Percentiles rank a stretch among this genome's conserved stretches.
These are phyloP conservation scores for Amblyjoppa proteus DNA, from an alignment of 2,888 invertebrate species.

Conservation along the genomic window DNA sequence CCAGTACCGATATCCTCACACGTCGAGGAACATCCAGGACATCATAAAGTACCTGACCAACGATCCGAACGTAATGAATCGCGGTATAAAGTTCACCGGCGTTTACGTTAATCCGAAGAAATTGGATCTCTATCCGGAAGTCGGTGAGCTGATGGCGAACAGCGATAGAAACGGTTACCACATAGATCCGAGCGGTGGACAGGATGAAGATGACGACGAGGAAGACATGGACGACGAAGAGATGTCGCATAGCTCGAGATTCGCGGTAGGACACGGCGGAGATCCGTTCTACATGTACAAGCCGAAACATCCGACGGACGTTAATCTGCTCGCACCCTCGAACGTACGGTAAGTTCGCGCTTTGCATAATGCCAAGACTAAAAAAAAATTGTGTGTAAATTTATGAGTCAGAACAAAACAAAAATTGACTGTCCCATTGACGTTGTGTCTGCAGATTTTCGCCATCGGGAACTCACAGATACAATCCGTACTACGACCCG, in stretches of 20 bases:
- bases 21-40: slow-evolving; percentile 83
- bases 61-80: slow-evolving; percentile 74
- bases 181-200: slow-evolving; percentile 29
- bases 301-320: slow-evolving; percentile 90
- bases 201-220: slow-evolving; percentile 67
- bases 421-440: background rate
- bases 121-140: slow-evolving; percentile 75
- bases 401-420: background rate
- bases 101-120: slow-evolving; percentile 83
- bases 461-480: slow-evolving; percentile 79
- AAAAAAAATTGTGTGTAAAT: background rate
- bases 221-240: slow-evolving; percentile 44
- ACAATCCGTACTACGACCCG: slow-evolving; percentile 77
- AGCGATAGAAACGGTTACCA: slow-evolving; percentile 75
- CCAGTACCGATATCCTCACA: slow-evolving; percentile 81
- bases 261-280: slow-evolving; percentile 81
- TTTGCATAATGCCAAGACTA: too few relatives aligned
- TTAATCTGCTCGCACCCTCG: slow-evolving; percentile 89
- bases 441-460: slow-evolving; percentile 76
- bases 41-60: slow-evolving; percentile 82
- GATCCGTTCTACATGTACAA: slow-evolving; percentile 91
- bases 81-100: slow-evolving; percentile 83
- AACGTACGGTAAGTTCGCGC: slow-evolving; percentile 79
- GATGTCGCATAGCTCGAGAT: slow-evolving; percentile 75
- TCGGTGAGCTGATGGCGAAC: slow-evolving; percentile 76